Base-by-base conservation (phyloP, 1,140 invertebrate species). In the Bombus breviceps region DNA sequence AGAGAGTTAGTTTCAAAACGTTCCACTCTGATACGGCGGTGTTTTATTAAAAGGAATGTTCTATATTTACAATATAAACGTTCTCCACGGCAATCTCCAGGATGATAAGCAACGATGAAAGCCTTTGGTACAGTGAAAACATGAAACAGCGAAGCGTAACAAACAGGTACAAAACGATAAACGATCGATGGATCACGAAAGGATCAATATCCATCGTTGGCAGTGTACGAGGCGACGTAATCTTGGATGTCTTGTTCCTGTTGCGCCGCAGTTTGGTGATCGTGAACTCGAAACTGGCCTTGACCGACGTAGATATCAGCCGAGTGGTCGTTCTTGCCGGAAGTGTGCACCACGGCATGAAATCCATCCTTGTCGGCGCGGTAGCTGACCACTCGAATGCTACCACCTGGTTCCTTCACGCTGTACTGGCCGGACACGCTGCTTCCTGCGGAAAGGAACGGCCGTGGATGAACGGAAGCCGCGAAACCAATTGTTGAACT, bases 341-440 rank as follows among this genome's bases (percentile, higher is more conserved):
- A 96, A 92, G 97, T 97, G 92, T 96, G 96, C 68, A 98, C 97
- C 88, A 96, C 95, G 75, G 97, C 97, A 93, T 93, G 93, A 86
- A 95, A 95, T 73, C 94, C 94, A 43, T 94, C 92, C 79, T 94
- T 92, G 83, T 94, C 93, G 6, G 94, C 94, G 77, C 88, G 92
- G 78, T 95, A 95, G 79, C 91, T 94, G 41, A 95, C 94, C 62
- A 93, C 92, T 80, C 94, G 91, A 53, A 95, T 86, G 53, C 91
- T 92, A n/a, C 94, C 94, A 66, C 92, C 93, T 32, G 94, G 94
- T 81, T 95, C 94, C 90, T 97, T 97, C 87, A 98, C 94, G 53
- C 97, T 97, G 95, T 98, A 98, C 93, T 97, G 97, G 88, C 97
- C 97, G 93, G 96, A 72, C 47, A 95, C 95, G 53, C 82, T 92